Conservation (phyloP, 2,888 invertebrate genomes). For the Nephrotoma appendiculata region DNA sequence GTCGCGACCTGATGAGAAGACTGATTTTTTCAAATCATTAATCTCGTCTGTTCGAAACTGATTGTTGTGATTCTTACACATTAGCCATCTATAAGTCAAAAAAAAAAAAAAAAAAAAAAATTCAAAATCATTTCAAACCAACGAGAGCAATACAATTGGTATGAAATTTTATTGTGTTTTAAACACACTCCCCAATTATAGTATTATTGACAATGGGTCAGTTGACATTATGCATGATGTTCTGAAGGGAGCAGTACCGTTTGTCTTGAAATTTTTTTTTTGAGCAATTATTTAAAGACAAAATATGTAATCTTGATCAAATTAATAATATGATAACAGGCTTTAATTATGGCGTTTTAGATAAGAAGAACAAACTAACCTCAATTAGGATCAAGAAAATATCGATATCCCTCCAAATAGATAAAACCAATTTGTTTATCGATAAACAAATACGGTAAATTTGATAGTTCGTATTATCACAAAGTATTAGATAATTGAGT, state of each 20-base stretch:
- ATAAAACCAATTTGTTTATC: too few relatives aligned
- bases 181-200: neutral
- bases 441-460: too few relatives aligned
- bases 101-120: too few relatives aligned
- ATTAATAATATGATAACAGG: neutral
- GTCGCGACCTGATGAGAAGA: too few relatives aligned
- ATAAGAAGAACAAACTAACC: neutral
- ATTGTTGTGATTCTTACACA: too few relatives aligned
- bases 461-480: too few relatives aligned
- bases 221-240: constrained; percentile 6
- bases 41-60: too few relatives aligned
- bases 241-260: constrained; percentile 2
- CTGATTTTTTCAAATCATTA: too few relatives aligned
- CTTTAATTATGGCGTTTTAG: neutral
- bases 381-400: neutral
- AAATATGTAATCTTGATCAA: neutral
- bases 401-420: neutral
- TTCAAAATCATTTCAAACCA: too few relatives aligned
- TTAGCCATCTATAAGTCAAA: too few relatives aligned
- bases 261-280: constrained; percentile 4
- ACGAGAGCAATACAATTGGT: neutral
- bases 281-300: neutral
- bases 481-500: too few relatives aligned
- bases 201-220: neutral
- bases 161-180: constrained; percentile 1